These are phyloP conservation scores for Perognathus longimembris DNA, from an alignment of 2,113 vertebrate species.

Conservation along the genomic window DNA sequence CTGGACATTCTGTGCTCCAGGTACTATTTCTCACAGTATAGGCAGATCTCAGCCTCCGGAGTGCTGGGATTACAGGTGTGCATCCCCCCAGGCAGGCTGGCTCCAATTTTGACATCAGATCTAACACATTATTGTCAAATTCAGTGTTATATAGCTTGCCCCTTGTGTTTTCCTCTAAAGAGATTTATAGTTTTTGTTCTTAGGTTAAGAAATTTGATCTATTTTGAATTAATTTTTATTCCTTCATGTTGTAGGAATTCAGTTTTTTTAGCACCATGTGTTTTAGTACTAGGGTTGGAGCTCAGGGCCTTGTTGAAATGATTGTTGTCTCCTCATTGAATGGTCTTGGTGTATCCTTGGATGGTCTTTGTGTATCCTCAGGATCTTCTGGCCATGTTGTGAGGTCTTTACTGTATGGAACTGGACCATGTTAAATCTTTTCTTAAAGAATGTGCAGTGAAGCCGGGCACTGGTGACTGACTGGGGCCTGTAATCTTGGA, in stretches of 20 bases:
- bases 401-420: not conserved
- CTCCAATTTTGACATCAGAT: not conserved
- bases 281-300: too few species aligned
- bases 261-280: not conserved
- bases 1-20: too few species aligned
- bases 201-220: not conserved
- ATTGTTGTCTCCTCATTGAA: not conserved
- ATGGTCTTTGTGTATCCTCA: not conserved
- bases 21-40: too few species aligned
- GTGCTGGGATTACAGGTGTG: too few species aligned
- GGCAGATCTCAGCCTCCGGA: too few species aligned
- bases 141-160: not conserved
- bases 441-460: too few species aligned
- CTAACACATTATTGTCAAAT: not conserved
- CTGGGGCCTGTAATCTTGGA: too few species aligned
- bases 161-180: not conserved
- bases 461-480: too few species aligned
- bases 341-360: not conserved
- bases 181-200: not conserved
- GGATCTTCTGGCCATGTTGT: not conserved
- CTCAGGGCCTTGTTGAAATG: not conserved
- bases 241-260: not conserved
- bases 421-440: not conserved
- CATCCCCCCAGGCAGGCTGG: too few species aligned
- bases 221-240: slow-evolving; percentile 16